phyloP scores from a whole-genome alignment of 2,888 invertebrate species.

The Drosophila demipolita region DNA sequence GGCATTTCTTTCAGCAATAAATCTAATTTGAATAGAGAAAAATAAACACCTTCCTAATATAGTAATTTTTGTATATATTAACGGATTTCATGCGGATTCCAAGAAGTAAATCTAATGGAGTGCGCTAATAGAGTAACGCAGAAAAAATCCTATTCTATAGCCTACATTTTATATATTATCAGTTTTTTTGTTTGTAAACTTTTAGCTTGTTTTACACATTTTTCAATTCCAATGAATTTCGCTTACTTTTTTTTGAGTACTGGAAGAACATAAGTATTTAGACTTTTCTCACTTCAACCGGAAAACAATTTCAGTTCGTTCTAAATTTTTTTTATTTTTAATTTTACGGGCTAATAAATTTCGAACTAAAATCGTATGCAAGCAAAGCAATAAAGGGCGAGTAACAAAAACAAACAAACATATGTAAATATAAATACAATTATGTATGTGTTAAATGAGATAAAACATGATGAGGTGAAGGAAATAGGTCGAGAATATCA shows the following conservation, averaged over 20 bases:
- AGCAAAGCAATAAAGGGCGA: constrained; percentile 38
- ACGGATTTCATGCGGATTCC: not conserved
- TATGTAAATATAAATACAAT: constrained; percentile 36
- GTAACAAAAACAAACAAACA: constrained; percentile 34
- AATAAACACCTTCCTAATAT: not conserved
- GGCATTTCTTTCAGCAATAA: not conserved
- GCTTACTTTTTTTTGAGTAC: not conserved
- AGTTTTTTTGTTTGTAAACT: not conserved
- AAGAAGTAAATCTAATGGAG: not conserved
- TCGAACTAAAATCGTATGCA: constrained; percentile 32
- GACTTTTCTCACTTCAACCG: constrained; percentile 8
- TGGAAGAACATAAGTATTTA: not conserved
- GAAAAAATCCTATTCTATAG: not conserved
- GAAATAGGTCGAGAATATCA: constrained; percentile 22
- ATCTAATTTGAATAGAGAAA: not conserved
- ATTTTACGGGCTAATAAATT: constrained; percentile 39
- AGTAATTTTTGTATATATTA: not conserved
- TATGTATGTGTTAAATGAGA: constrained; percentile 63
- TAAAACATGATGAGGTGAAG: constrained; percentile 46
- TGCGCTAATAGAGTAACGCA: not conserved
- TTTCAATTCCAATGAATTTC: not conserved
- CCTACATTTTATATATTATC: not conserved
- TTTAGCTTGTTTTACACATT: not conserved
- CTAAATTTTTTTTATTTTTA: not conserved
- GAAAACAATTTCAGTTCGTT: constrained; percentile 31